Evolutionary conservation across 1,140 invertebrate genomes (phyloP), one percentile per base, ranked within the genome.

Genomic region (Littorina saxatilis): DNA sequence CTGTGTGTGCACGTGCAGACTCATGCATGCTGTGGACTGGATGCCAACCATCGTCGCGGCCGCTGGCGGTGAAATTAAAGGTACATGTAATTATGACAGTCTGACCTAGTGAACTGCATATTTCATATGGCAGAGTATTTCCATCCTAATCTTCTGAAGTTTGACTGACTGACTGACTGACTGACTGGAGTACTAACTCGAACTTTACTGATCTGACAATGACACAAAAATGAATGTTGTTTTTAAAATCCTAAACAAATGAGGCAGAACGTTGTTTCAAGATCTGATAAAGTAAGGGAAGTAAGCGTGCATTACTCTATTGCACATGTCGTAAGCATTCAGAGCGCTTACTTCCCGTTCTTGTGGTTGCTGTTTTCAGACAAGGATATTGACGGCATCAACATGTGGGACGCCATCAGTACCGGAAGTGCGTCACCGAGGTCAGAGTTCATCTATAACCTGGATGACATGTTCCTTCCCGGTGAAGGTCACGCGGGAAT

Each of bases 1-100:
- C n/a, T 40, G 52, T 72, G 68, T 72, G 68, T 63, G 27, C 35
- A 11, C 35, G 61, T 50, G 80, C 76, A 92, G 92, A 76, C 43
- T 91, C 82, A 86, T 91, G 39, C 90, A 91, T 55, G 87, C 86
- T 15, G 88, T 90, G 66, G 90, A 91, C 77, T 91, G 89, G 88
- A 82, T 85, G 66, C 87, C 87, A 23, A 91, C 89, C 13, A 74
- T 91, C n/a, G 52, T 90, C 3, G 81, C 84, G 27, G 86, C 85
- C 15, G 89, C 88, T 4, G 85, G 86, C 32, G 89, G 84, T 4
- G 50, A 20, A 68, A 32, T 55, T 27, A 75, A 61, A 58, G 58
- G 76, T 78, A 39, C 63, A 13, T 13, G 39, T n/a, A 20, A 11
- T 11, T 20, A 1, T 20, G 1, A 52, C 47, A 52, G 13, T 15